Conservation (phyloP, 1,140 invertebrate genomes). For the Carcinoscorpius rotundicauda region DNA sequence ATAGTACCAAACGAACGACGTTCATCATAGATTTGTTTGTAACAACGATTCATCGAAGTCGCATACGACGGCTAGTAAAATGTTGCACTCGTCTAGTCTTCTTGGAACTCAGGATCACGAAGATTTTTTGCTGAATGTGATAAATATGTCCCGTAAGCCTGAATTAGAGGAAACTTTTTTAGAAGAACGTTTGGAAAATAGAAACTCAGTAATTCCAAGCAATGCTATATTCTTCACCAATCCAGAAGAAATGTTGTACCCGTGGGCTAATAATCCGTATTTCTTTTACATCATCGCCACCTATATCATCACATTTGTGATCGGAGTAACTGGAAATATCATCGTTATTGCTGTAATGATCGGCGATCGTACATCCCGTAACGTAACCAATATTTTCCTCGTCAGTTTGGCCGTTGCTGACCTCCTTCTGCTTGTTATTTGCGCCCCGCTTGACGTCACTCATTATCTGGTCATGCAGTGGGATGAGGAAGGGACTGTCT, state of each 20-base stretch:
- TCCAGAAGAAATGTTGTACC: slow-evolving; percentile 20
- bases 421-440: slow-evolving; percentile 34
- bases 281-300: slow-evolving; percentile 22
- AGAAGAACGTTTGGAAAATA: too few relatives aligned
- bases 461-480: slow-evolving; percentile 34
- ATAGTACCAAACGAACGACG: too few relatives aligned
- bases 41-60: too few relatives aligned
- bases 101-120: too few relatives aligned
- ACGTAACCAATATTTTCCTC: slow-evolving; percentile 20
- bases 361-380: slow-evolving; percentile 12
- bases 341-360: slow-evolving; percentile 17
- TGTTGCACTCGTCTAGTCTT: too few relatives aligned
- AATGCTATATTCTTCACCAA: slow-evolving; percentile 4
- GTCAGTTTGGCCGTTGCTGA: slow-evolving; percentile 34
- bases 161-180: too few relatives aligned
- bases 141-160: too few relatives aligned
- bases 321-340: slow-evolving; percentile 22
- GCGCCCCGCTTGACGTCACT: slow-evolving; percentile 34
- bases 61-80: too few relatives aligned
- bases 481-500: slow-evolving; percentile 30
- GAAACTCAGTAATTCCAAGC: too few relatives aligned
- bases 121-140: too few relatives aligned
- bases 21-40: too few relatives aligned
- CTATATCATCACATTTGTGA: slow-evolving; percentile 20
- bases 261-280: slow-evolving; percentile 16